A percentile compares a stretch with the other conserved stretches of the same genome.
These are phyloP conservation scores for Drosophila nr. perissopoda DNA, from an alignment of 2,888 invertebrate species.

Conservation along the genomic window DNA sequence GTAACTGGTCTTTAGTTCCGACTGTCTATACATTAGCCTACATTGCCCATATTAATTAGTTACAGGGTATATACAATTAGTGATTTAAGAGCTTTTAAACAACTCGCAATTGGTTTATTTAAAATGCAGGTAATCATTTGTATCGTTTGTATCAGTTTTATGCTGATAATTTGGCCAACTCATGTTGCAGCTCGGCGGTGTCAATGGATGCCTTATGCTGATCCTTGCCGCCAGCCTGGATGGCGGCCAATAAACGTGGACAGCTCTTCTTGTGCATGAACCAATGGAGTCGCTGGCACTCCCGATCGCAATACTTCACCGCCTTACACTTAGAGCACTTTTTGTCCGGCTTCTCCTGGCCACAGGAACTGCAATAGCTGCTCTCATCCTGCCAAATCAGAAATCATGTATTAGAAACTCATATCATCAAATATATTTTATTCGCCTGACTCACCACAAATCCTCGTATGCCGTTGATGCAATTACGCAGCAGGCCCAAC, in stretches of 20 bases:
- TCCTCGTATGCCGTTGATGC: constrained; percentile 95
- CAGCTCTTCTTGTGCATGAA: constrained; percentile 95
- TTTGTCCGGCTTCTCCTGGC: constrained; percentile 94
- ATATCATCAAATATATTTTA: neutral
- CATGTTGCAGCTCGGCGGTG: constrained; percentile 71
- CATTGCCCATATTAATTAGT: neutral
- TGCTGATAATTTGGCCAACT: constrained; percentile 71
- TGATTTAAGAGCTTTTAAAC: constrained; percentile 5
- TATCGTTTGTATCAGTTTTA: constrained; percentile 36
- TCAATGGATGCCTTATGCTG: constrained; percentile 75
- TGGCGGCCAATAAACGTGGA: constrained; percentile 87
- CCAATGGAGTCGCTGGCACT: constrained; percentile 97
- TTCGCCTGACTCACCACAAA: constrained; percentile 86
- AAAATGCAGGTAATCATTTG: constrained; percentile 24
- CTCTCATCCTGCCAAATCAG: constrained; percentile 85
- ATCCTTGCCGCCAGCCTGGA: constrained; percentile 59
- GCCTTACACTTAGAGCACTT: constrained; percentile 97
- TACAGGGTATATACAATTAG: neutral
- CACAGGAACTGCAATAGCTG: constrained; percentile 92
- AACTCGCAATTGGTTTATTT: constrained; percentile 36
- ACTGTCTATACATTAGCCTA: neutral
- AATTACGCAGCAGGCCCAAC: constrained; percentile 90
- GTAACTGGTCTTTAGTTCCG: neutral
- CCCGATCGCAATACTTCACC: constrained; percentile 96
- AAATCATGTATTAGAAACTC: neutral